phyloP scores from a whole-genome alignment of 2,113 vertebrate genomes.

The Forbesichthys agassizii region DNA sequence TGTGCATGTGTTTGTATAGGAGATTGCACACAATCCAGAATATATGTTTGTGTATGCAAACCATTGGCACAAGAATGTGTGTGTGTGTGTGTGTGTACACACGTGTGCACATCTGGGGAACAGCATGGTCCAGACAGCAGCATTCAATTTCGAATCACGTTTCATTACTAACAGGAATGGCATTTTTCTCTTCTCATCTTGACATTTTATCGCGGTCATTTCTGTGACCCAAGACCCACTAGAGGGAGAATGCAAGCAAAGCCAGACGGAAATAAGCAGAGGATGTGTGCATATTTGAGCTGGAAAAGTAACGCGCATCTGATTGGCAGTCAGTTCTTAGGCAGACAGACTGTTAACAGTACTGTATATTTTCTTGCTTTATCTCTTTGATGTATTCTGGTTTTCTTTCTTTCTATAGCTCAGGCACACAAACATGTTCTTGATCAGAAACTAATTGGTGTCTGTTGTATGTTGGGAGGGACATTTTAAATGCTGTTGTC shows the following conservation, averaged over 20 bases:
- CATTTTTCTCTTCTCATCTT: slow-evolving; percentile 67
- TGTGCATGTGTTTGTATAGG: too few species aligned
- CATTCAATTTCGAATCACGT: slow-evolving; percentile 57
- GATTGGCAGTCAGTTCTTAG: slow-evolving; percentile 32
- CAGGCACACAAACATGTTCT: too few species aligned
- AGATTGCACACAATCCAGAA: background rate
- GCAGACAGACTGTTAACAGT: slow-evolving; percentile 31
- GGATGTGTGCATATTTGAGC: slow-evolving; percentile 22
- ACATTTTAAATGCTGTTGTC: background rate
- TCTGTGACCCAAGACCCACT: slow-evolving; percentile 46
- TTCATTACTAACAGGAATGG: slow-evolving; percentile 60
- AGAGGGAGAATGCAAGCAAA: slow-evolving; percentile 32
- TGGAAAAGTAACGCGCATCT: slow-evolving; percentile 29
- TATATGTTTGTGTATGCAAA: too few species aligned
- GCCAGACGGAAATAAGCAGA: slow-evolving; percentile 26
- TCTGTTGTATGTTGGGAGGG: background rate
- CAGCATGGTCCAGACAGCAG: slow-evolving; percentile 8
- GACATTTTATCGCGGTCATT: slow-evolving; percentile 64
- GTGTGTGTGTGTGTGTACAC: too few species aligned
- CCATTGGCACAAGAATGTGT: too few species aligned
- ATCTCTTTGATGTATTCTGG: too few species aligned
- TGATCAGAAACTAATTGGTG: too few species aligned
- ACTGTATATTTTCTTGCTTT: slow-evolving; percentile 3
- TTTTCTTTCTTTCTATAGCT: too few species aligned
- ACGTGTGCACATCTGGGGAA: too few species aligned